phyloP scores from a whole-genome alignment of 2,888 invertebrate species.

The Chaetogeoica ovagalla region DNA sequence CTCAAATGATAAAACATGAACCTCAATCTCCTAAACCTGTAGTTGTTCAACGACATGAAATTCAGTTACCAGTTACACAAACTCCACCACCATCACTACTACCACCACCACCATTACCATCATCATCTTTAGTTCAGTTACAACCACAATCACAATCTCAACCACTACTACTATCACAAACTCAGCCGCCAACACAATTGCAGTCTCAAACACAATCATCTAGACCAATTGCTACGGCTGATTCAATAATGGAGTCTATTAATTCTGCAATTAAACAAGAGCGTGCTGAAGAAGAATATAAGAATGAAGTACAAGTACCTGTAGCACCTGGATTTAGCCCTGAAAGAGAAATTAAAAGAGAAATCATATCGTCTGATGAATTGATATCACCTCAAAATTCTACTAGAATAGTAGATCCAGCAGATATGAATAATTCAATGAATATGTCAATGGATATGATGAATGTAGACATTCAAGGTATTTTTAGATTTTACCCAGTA shows the following conservation, averaged over 20 bases:
- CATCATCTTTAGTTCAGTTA: not conserved
- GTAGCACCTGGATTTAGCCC: constrained; percentile 33
- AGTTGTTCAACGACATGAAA: constrained; percentile 53
- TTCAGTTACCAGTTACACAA: constrained; percentile 57
- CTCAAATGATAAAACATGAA: constrained; percentile 54
- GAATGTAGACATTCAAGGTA: constrained; percentile 46
- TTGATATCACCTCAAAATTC: constrained; percentile 56
- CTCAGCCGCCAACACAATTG: not conserved
- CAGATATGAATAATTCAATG: constrained; percentile 38
- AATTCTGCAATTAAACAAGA: constrained; percentile 49
- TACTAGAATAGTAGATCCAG: constrained; percentile 39
- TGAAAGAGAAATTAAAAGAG: constrained; percentile 57
- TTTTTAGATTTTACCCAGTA: constrained; percentile 3
- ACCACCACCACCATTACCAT: constrained; percentile 14
- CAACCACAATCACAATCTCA: not conserved
- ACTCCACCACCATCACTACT: constrained; percentile 47
- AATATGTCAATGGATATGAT: constrained; percentile 41
- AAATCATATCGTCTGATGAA: constrained; percentile 57
- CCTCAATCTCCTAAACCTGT: constrained; percentile 56
- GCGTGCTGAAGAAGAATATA: constrained; percentile 26
- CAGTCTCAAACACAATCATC: not conserved
- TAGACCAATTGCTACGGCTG: constrained; percentile 15
- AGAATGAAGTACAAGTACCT: constrained; percentile 25
- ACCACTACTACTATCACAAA: no score
- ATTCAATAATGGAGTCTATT: constrained; percentile 50